Evolutionary conservation across 2,113 vertebrate genomes (phyloP).

Genomic region (Pygoscelis antarcticus): DNA sequence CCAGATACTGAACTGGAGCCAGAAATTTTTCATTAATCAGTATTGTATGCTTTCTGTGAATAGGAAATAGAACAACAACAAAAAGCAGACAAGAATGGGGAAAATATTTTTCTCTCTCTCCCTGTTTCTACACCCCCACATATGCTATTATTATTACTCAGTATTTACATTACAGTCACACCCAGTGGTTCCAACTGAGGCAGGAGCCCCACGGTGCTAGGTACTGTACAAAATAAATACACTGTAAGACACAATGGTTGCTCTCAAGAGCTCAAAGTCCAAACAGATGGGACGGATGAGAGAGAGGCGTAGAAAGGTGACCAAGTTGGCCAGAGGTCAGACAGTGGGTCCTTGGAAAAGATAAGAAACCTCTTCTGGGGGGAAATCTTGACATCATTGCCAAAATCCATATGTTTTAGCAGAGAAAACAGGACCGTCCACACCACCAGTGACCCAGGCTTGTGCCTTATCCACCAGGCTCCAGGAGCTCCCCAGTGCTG

Average conservation of each 20-base stretch:
- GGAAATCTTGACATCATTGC: neutral
- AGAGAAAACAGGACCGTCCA: neutral
- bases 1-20: conserved; percentile 81
- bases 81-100: conserved; percentile 73
- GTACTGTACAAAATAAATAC: conserved; percentile 52
- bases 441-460: neutral
- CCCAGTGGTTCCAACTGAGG: conserved; percentile 53
- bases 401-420: neutral
- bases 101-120: conserved; percentile 73
- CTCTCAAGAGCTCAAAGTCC: conserved; percentile 8
- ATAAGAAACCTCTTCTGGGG: neutral
- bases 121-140: conserved; percentile 66
- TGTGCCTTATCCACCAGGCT: neutral
- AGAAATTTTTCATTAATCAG: conserved; percentile 81
- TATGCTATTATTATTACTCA: conserved; percentile 69
- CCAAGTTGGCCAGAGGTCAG: neutral
- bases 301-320: conserved; percentile 1
- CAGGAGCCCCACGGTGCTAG: conserved; percentile 24
- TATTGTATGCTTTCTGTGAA: conserved; percentile 77
- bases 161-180: conserved; percentile 68
- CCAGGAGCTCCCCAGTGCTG: neutral
- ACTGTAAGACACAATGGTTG: conserved; percentile 24
- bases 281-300: conserved; percentile 19
- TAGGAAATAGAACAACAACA: conserved; percentile 78
- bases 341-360: neutral